Evolutionary conservation across 2,888 invertebrate species (phyloP), one percentile per base, ranked within the genome.

Genomic region (Muschampia plurimacula): DNA sequence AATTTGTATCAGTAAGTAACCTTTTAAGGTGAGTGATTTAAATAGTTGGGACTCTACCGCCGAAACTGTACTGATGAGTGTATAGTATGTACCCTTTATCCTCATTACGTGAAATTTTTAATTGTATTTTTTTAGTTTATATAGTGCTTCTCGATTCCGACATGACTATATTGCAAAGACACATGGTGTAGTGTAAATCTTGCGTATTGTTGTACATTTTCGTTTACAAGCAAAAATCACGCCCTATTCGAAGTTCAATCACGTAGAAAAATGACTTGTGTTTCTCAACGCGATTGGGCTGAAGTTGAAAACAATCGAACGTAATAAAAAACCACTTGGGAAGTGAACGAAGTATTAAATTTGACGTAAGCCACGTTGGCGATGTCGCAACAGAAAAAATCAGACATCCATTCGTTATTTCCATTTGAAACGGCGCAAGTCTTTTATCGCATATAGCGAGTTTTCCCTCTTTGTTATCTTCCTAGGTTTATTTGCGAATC

Each of bases 401-500:
- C 80, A 80, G 83, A 81, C 84, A 82, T 81, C 80, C 86, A 88
- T 89, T 89, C 83, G 86, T 90, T 91, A 88, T 89, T 90, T 87
- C 83, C 86, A 87, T 90, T 90, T 84, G 79, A 86, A 87, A 85
- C 83, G 82, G 86, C 81, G 76, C 79, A 80, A 85, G 84, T 88
- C 81, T 89, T 89, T 89, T 89, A 92, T 93, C 89, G 92, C 89
- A 87, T 90, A 88, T 80, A 83, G 84, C 80, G 80, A 88, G 83
- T 86, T 83, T 83, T 84, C 78, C 80, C 81, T 86, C 87, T 88
- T 90, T 90, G 89, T 89, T 93, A 92, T 91, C 91, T 91, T 87
- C 83, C 84, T 86, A 86, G 89, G 81, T 92, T 93, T 93, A 93
- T 93, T 92, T 92, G 89, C 89, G 86, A 90, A 92, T 93, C 90